A percentile compares a stretch with the other conserved stretches of the same genome.
These are phyloP conservation scores for Rhamphomyia laevipes DNA, from an alignment of 2,888 invertebrate genomes.

Conservation along the genomic window DNA sequence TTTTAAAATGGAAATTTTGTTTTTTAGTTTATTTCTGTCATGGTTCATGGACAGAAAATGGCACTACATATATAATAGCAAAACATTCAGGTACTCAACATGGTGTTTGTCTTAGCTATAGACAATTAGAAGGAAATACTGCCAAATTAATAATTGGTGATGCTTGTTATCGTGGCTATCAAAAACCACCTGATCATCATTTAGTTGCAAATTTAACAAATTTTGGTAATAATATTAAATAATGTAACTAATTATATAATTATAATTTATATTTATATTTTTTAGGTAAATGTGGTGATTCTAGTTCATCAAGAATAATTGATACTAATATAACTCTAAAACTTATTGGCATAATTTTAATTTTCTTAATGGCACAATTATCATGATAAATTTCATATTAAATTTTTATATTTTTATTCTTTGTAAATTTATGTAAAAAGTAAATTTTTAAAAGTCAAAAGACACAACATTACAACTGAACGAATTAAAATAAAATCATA, in stretches of 20 bases:
- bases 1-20: too few species aligned
- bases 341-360: constrained; percentile 1
- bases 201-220: constrained; percentile 36
- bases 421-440: too few species aligned
- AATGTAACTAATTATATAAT: constrained; percentile 1
- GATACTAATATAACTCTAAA: constrained; percentile 12
- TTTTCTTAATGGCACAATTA: too few species aligned
- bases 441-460: too few species aligned
- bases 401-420: too few species aligned
- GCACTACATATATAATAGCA: constrained; percentile 69
- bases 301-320: constrained; percentile 15
- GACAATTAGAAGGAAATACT: constrained; percentile 31
- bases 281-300: constrained; percentile 19
- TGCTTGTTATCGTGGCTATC: constrained; percentile 34
- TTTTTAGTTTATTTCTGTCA: constrained; percentile 74
- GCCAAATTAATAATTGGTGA: constrained; percentile 36
- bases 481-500: too few species aligned
- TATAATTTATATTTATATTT: not conserved
- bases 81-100: constrained; percentile 36
- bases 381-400: too few species aligned
- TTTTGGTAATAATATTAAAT: constrained; percentile 24
- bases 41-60: constrained; percentile 80
- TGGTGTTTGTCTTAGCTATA: constrained; percentile 36
- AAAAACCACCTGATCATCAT: constrained; percentile 36
- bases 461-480: too few species aligned